A percentile compares a stretch with the other conserved stretches of the same genome.
Evolutionary conservation across 2,888 invertebrate species (phyloP).

Genomic region (Epinotia brunnichana): DNA sequence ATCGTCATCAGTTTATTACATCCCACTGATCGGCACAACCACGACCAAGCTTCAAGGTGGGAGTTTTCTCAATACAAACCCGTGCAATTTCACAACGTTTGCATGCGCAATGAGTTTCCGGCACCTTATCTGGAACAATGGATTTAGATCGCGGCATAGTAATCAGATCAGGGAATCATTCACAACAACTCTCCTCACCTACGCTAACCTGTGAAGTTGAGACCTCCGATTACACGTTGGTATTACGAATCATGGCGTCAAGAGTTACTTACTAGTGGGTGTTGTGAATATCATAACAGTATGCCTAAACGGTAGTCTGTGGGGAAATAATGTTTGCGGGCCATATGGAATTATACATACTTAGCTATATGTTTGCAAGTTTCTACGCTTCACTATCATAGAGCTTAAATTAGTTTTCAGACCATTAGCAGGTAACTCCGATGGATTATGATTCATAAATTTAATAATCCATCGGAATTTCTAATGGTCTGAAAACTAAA

Average conservation of each 20-base stretch:
- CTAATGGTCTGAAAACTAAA: not conserved
- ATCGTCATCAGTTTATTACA: too few relatives aligned
- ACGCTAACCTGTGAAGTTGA: not conserved
- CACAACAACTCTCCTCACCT: not conserved
- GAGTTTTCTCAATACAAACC: not conserved
- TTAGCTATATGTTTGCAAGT: not conserved
- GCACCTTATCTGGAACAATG: conserved; percentile 71
- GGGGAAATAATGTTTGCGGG: conserved; percentile 46
- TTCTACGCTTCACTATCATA: not conserved
- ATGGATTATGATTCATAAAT: too few relatives aligned
- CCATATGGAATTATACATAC: not conserved
- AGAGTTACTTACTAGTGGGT: not conserved
- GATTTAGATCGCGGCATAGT: conserved; percentile 65
- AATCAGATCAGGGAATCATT: conserved; percentile 67
- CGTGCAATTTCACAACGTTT: conserved; percentile 47
- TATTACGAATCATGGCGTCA: not conserved
- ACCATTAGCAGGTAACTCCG: too few relatives aligned
- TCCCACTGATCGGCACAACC: too few relatives aligned
- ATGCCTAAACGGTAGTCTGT: conserved; percentile 55
- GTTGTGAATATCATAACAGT: conserved; percentile 49
- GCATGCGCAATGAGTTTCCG: conserved; percentile 66
- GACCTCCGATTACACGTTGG: not conserved
- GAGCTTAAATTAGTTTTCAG: too few relatives aligned
- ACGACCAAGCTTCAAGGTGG: too few relatives aligned
- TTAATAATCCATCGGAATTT: not conserved